These are phyloP conservation scores for Polypedilum vanderplanki DNA, from an alignment of 1,140 invertebrate species.

Conservation along the genomic window DNA sequence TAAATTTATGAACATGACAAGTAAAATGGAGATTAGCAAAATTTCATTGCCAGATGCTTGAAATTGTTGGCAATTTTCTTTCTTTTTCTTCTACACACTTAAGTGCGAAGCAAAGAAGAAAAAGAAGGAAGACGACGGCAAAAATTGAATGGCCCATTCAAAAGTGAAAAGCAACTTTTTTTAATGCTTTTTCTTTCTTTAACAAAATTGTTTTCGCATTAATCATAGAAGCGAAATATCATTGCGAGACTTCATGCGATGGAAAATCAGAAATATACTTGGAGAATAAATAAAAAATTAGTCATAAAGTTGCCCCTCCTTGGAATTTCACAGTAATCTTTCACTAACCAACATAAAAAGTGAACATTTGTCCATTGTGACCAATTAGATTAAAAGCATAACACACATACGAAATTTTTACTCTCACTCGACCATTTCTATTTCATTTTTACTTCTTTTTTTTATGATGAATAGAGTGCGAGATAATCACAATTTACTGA, in stretches of 20 bases:
- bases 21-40: slow-evolving; percentile 17
- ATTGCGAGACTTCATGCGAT: background rate
- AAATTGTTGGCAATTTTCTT: background rate
- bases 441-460: background rate
- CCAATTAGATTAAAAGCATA: slow-evolving; percentile 18
- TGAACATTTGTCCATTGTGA: background rate
- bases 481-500: slow-evolving; percentile 13
- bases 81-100: too few species aligned
- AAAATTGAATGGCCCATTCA: too few species aligned
- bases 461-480: background rate
- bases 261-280: too few species aligned
- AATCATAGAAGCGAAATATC: slow-evolving; percentile 8
- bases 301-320: too few species aligned
- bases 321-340: too few species aligned
- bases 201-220: slow-evolving; percentile 14
- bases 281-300: too few species aligned
- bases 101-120: too few species aligned
- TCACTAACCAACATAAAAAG: too few species aligned
- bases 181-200: too few species aligned
- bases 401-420: background rate
- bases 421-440: background rate
- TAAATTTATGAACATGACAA: slow-evolving; percentile 19
- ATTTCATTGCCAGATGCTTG: slow-evolving; percentile 3
- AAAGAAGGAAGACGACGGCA: too few species aligned
- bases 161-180: too few species aligned